Conservation (phyloP, 2,888 invertebrate genomes). For the Tanytarsus gracilentus region DNA sequence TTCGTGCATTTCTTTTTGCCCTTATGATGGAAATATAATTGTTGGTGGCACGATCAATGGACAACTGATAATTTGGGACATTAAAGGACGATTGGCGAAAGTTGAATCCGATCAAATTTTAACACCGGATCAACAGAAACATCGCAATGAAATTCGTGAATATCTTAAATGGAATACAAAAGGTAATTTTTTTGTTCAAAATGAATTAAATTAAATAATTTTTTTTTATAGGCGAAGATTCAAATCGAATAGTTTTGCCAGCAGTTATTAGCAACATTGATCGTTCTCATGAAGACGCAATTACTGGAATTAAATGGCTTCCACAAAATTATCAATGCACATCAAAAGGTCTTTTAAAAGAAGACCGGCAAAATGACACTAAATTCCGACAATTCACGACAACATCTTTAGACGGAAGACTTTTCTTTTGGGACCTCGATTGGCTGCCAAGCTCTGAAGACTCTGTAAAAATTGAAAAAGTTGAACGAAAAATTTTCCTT, state of each 20-base stretch:
- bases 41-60: constrained; percentile 66
- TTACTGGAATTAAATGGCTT: constrained; percentile 61
- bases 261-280: constrained; percentile 54
- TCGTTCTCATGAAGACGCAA: constrained; percentile 53
- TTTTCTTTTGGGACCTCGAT: constrained; percentile 65
- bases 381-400: constrained; percentile 55
- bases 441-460: constrained; percentile 36
- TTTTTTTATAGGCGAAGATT: too few relatives aligned
- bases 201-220: too few relatives aligned
- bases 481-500: constrained; percentile 37
- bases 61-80: constrained; percentile 62
- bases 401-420: constrained; percentile 55
- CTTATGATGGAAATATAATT: constrained; percentile 57
- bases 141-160: constrained; percentile 51
- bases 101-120: constrained; percentile 54
- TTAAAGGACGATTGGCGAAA: constrained; percentile 52
- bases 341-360: constrained; percentile 49
- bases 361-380: constrained; percentile 40
- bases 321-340: constrained; percentile 52
- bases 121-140: constrained; percentile 51
- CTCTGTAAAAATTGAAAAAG: constrained; percentile 4
- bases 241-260: constrained; percentile 49
- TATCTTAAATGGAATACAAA: constrained; percentile 63
- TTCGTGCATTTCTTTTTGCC: constrained; percentile 56
- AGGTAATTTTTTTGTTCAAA: too few relatives aligned